Evolutionary conservation across 2,797 vertebrate species (phyloP).

Genomic region (Bucorvus abyssinicus): DNA sequence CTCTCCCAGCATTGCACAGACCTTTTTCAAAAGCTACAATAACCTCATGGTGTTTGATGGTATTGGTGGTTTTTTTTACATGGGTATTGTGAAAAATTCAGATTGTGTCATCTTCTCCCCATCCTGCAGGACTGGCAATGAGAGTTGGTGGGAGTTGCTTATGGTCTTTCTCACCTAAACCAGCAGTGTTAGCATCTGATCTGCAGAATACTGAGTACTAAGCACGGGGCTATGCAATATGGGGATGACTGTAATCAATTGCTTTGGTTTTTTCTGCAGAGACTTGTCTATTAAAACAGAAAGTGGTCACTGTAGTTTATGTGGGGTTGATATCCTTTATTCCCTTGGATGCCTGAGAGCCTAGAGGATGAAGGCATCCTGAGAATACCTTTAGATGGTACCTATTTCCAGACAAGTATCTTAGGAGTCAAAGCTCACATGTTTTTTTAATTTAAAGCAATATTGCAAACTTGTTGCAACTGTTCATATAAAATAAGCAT

Average conservation of each 20-base stretch:
- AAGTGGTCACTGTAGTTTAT: background rate
- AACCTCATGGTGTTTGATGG: background rate
- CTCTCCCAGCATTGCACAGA: background rate
- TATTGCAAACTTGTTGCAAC: background rate
- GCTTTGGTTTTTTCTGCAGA: background rate
- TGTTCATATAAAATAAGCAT: background rate
- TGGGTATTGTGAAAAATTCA: background rate
- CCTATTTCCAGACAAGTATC: background rate
- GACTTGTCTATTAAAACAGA: background rate
- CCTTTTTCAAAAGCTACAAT: background rate
- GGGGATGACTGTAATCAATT: background rate
- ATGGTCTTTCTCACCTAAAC: background rate
- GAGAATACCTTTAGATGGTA: background rate
- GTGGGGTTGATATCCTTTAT: background rate
- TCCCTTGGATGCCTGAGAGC: background rate
- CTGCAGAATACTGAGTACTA: background rate
- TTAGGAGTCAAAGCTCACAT: background rate
- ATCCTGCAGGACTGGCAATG: background rate
- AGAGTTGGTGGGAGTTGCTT: background rate
- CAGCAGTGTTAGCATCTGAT: background rate
- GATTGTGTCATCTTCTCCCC: background rate
- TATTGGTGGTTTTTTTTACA: background rate
- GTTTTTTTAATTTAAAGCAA: background rate
- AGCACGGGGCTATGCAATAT: background rate
- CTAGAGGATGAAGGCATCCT: background rate